Base-by-base conservation (phyloP, 2,113 vertebrate species). In the Limnothrissa miodon region DNA sequence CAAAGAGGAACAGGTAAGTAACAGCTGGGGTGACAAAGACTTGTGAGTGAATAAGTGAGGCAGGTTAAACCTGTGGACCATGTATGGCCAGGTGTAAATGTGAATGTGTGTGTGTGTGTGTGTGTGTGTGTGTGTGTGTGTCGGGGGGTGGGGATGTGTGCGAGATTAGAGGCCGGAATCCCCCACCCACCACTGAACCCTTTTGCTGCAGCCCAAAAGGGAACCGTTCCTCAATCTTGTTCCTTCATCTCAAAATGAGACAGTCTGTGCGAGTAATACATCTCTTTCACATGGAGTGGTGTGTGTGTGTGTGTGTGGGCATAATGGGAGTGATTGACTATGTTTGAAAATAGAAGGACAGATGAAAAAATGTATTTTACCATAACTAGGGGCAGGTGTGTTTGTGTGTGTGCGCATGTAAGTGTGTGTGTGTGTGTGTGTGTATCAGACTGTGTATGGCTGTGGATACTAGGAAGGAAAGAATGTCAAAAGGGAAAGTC, bases 61-160 rank as follows among this genome's bases (percentile, higher is more conserved):
- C 66, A 74, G 66, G 66, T 74, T 74, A 74, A 33, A 74, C 66
- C 66, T 74, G 66, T 74, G 66, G 66, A 74, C 66, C 66, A 74
- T 15, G 29, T 39, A 39, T 74, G 62, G 62, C 62, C n/a, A 33
- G 29, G 29, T 33, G 62, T 33, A 9, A n/a, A n/a, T n/a, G n/a
- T n/a, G 53, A 5, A 5, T 17, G 66, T 36, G 33, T 36, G 33
- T 39, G 10, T 70, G 62, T 4, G 29, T 15, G 62, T 70, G 29
- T 36, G 66, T 33, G 29, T 74, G 29, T 25, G 25, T 29, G 59
- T 6, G 23, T 25, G 59, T 7, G 59, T 29, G 59, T 66, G 8
- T 42, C 42, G 11, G 0, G 29, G 29, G 66, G 29, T 74, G 25
- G 66, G 4, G 17, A 4, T 74, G 66, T 74, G 33, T 74, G 66